Conservation (phyloP, 2,113 vertebrate species). For the Grantiella picta region DNA sequence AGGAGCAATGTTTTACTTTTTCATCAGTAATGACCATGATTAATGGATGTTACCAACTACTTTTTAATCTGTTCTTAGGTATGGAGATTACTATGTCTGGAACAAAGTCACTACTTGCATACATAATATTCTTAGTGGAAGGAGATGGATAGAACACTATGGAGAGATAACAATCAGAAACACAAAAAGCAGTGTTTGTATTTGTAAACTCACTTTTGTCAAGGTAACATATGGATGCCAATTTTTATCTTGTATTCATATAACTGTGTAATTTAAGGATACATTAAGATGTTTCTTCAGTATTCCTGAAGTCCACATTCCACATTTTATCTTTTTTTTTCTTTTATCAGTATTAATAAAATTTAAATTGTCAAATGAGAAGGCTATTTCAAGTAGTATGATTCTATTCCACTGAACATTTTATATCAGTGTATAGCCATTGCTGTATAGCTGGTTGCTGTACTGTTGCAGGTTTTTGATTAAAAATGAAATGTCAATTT, state of each 20-base stretch:
- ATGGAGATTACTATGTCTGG: constrained; percentile 96
- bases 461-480: neutral
- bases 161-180: constrained; percentile 97
- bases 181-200: constrained; percentile 88
- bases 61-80: constrained; percentile 76
- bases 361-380: neutral
- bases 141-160: constrained; percentile 97
- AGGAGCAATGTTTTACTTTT: neutral
- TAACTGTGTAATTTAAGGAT: neutral
- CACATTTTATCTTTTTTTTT: neutral
- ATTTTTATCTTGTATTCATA: neutral
- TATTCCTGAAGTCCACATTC: neutral
- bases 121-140: constrained; percentile 97
- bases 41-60: neutral
- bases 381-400: neutral
- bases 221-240: constrained; percentile 77
- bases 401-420: neutral
- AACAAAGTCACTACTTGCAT: constrained; percentile 99
- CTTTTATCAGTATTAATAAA: neutral
- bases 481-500: neutral
- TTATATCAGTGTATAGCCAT: neutral
- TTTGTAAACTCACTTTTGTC: constrained; percentile 97
- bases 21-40: neutral
- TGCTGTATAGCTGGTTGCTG: neutral
- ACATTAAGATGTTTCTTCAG: neutral